A percentile compares a stretch with the other conserved stretches of the same genome.
Evolutionary conservation across 2,888 invertebrate species (phyloP).

Genomic region (Didymodactylos carnosus): DNA sequence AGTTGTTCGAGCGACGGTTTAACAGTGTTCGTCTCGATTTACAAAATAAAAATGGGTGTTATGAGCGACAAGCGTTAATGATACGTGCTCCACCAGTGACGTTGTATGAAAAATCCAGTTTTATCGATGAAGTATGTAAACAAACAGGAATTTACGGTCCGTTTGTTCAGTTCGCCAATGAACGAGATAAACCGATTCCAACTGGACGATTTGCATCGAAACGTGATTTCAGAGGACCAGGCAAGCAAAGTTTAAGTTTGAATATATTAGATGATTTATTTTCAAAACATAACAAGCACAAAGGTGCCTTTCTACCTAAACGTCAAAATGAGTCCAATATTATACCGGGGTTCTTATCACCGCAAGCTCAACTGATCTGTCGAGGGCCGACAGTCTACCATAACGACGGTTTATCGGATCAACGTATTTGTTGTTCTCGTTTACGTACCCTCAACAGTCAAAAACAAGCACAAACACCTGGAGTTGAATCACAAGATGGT

Average conservation of each 20-base stretch:
- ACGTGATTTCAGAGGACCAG: too few species aligned
- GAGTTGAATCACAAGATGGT: too few species aligned
- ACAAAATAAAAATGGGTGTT: background rate
- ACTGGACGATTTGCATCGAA: background rate
- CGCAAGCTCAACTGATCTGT: too few species aligned
- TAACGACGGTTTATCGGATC: background rate
- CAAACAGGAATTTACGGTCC: background rate
- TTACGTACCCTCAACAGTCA: too few species aligned
- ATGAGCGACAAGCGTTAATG: background rate
- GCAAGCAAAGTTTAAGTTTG: too few species aligned
- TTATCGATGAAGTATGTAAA: background rate
- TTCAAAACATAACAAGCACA: background rate
- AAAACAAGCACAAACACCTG: background rate
- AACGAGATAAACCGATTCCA: background rate
- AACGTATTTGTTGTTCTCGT: too few species aligned
- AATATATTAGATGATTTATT: background rate
- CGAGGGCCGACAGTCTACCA: background rate
- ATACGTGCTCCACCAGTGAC: background rate
- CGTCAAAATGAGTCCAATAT: background rate
- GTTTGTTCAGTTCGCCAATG: background rate
- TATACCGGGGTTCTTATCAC: background rate
- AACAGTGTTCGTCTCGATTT: background rate
- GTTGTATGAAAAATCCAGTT: background rate
- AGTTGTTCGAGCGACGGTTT: background rate
- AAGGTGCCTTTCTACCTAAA: background rate